Base-by-base conservation (phyloP, 2,888 invertebrate species). In the Sympetrum striolatum region DNA sequence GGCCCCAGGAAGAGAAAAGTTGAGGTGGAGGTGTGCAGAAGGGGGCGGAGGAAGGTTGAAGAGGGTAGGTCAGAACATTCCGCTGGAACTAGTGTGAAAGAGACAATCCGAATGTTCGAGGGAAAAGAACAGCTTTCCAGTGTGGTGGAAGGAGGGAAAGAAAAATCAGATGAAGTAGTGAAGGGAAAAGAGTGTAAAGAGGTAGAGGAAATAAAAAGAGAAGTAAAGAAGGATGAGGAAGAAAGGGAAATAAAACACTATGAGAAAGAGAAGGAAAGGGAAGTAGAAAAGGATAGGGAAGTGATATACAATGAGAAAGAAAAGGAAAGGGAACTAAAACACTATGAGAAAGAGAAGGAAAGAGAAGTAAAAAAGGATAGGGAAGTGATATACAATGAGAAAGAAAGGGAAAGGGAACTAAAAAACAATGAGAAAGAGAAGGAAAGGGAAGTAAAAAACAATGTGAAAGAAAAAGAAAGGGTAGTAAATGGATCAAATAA, bases 131-230 rank as follows among this genome's bases (percentile, higher is more conserved):
- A 35, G 18, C 2, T 53, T 18, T 0, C 18, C 18, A 18, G 18
- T 18, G 2, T 53, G 15, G 10, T 48, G 2, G 53, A 53, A 1
- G 53, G 1, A 3, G 18, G 53, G 18, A 15, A 18, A 53, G 53
- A 53, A 18, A 53, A 53, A 22, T 64, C 93, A 94, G 91, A 92
- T 94, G 91, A 93, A 94, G 12, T 73, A 5, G 14, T 25, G 73
- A 73, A 73, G 18, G 73, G 31, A 73, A 31, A 31, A 31, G 31
- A 14, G 10, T 73, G 31, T 31, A 31, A 31, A 25, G 31, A 8
- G 25, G 25, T 14, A 14, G 73, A 18, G 22, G 37, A 58, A 22
- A 35, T 37, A 37, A 14, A 14, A 12, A 53, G 37, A 22, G 60
- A 37, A 64, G 64, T 37, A 25, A 37, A 60, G 6, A 37, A n/a